phyloP scores from a whole-genome alignment of 2,113 vertebrate species.

The Apus apus region DNA sequence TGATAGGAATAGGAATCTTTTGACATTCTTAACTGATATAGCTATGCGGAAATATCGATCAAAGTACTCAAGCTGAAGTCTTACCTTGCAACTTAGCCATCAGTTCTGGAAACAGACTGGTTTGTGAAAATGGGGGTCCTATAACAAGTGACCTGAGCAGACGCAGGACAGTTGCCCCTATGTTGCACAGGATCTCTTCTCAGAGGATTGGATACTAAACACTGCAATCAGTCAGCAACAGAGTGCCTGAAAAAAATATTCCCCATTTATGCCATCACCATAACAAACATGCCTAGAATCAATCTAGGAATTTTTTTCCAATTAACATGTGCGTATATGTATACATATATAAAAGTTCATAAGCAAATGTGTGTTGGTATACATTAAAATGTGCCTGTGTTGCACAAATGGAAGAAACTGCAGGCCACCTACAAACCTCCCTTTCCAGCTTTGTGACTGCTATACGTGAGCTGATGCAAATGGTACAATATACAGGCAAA shows the following conservation, averaged over 20 bases:
- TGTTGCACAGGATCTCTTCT: background rate
- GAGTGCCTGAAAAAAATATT: background rate
- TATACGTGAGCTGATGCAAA: background rate
- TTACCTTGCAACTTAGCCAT: background rate
- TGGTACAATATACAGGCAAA: background rate
- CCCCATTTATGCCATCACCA: background rate
- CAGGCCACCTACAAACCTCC: background rate
- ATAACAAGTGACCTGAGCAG: accelerated
- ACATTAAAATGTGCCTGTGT: background rate
- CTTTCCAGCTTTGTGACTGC: background rate
- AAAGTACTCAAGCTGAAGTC: background rate
- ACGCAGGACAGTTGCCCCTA: background rate
- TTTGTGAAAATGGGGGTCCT: background rate
- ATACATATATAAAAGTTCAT: background rate
- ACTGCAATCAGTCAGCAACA: background rate
- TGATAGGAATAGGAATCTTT: background rate
- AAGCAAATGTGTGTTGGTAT: background rate
- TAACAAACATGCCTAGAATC: background rate
- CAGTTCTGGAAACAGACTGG: background rate
- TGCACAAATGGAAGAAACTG: background rate
- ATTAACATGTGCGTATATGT: background rate
- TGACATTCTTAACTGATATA: background rate
- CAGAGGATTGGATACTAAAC: background rate
- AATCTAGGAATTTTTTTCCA: background rate
- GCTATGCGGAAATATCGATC: background rate